Evolutionary conservation across 2,797 vertebrate species (phyloP), one percentile per base, ranked within the genome.

Genomic region (Hozukius guyotensis): DNA sequence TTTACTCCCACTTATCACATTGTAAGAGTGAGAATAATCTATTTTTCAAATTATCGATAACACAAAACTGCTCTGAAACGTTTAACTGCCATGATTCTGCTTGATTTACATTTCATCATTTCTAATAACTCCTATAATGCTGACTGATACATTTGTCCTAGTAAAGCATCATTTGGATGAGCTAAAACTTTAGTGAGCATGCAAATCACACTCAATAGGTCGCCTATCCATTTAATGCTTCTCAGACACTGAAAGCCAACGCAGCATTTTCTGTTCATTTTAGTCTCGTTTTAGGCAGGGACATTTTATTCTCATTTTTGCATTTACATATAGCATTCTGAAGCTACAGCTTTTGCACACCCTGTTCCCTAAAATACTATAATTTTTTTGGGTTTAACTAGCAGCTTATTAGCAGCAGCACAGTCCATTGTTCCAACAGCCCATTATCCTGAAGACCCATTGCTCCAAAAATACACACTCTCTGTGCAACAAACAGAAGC

Each of bases 101-200:
- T 16, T 6, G 25, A 64, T 57, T 59, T 46, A 63, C 22, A 75
- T 83, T 62, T 79, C 55, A 74, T 65, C 14, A 57, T 49, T 73
- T 27, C 61, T 42, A 77, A 78, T 76, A 69, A 77, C 22, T 53
- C n/a, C 36, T 27, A 9, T 18, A 18, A 8, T 70, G 67, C 73
- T 66, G 63, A 76, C 38, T 59, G n/a, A 59, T 53, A 20, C 38
- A 31, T 69, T 75, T 2, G 10, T 61, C n/a, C 65, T 55, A n/a
- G 20, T 83, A 77, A 66, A 70, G 65, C 63, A 52, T 80, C 20
- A 32, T 64, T 77, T 66, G 49, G 32, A 76, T 63, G 11, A 11
- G 52, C 46, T 34, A 2, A 70, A 80, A 53, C 34, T 62, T 67
- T 64, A 59, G 36, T 62, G 55, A 22, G 7, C 25, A 36, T 55